These are phyloP conservation scores for Chloroceryle amazona DNA, from an alignment of 2,797 vertebrate species.

Conservation along the genomic window DNA sequence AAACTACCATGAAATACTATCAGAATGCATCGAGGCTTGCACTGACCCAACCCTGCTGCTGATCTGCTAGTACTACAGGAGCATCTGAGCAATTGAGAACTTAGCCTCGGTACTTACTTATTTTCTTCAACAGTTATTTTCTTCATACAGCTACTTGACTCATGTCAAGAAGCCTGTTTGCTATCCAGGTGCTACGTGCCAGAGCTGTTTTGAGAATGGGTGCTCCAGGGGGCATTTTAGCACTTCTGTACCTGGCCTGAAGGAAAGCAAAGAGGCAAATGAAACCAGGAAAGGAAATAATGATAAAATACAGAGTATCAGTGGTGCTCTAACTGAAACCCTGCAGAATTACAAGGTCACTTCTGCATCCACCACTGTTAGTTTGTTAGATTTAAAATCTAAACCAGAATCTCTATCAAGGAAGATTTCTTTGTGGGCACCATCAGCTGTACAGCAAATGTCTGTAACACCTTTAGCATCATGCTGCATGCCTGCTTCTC, in stretches of 20 bases:
- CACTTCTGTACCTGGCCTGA: background rate
- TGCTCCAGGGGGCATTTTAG: background rate
- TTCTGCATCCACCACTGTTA: background rate
- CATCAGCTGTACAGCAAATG: fast-evolving
- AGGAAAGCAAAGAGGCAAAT: background rate
- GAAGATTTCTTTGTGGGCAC: background rate
- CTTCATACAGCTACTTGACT: background rate
- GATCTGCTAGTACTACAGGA: background rate
- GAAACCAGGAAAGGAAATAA: background rate
- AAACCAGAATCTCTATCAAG: background rate
- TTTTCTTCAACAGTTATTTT: background rate
- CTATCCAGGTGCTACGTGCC: background rate
- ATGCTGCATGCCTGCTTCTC: background rate
- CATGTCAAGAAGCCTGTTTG: background rate
- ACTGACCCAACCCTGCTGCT: background rate
- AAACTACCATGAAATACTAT: background rate
- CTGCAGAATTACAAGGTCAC: background rate
- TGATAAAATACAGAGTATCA: background rate
- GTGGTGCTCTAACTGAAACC: background rate
- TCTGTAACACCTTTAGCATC: background rate
- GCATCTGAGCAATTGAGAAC: background rate
- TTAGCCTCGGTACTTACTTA: background rate
- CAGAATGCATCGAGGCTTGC: background rate
- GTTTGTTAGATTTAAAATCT: background rate
- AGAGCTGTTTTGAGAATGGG: background rate